Conservation (phyloP, 2,113 vertebrate genomes). For the Neogale vison region DNA sequence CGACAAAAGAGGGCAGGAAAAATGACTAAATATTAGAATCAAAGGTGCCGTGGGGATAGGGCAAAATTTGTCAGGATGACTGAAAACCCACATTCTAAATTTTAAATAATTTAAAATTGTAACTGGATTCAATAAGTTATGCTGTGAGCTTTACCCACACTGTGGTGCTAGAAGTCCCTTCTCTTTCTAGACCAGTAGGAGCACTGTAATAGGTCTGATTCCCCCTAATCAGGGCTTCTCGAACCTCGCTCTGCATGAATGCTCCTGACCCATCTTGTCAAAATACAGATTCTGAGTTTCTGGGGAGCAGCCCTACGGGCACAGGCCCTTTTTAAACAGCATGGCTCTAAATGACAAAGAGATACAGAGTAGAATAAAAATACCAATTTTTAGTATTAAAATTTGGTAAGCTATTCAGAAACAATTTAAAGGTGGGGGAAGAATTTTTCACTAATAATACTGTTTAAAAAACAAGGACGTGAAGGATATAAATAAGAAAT, state of each 20-base stretch:
- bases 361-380: neutral
- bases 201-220: neutral
- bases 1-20: conserved; percentile 10
- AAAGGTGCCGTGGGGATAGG: neutral
- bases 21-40: neutral
- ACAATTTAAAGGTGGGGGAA: neutral
- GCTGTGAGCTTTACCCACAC: neutral
- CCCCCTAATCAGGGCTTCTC: neutral
- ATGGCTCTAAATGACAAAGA: neutral
- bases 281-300: neutral
- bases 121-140: neutral
- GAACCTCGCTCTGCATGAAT: neutral
- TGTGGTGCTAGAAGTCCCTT: neutral
- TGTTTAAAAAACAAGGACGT: neutral
- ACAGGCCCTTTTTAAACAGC: neutral
- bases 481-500: conserved; percentile 20
- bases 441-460: neutral
- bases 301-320: neutral
- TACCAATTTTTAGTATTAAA: neutral
- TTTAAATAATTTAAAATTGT: neutral
- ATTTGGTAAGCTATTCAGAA: neutral
- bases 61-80: neutral
- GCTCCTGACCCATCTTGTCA: neutral
- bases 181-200: neutral
- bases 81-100: neutral